Evolutionary conservation across 2,113 vertebrate genomes (phyloP), one percentile per base, ranked within the genome.

Genomic region (Lepisosteus osseus): DNA sequence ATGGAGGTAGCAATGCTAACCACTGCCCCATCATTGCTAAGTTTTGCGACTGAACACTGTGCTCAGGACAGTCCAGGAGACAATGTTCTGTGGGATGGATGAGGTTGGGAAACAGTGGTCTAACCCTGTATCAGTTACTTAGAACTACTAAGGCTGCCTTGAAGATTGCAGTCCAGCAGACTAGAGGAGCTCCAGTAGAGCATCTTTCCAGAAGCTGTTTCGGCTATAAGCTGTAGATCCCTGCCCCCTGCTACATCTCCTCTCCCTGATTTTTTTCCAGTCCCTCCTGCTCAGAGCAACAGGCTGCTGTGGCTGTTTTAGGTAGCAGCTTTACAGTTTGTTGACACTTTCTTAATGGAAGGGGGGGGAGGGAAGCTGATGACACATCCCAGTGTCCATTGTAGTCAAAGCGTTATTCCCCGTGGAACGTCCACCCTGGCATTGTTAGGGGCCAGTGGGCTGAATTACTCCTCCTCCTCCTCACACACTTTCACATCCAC

Each of bases 301-400:
- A 54, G 47, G 44, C 56, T 40, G 67, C 66, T 15, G 7, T 75
- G 71, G 75, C 70, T 75, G 71, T 73, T 70, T 51, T 73, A 73
- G 65, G 43, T 67, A 56, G 45, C 65, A 45, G 70, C 67, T 78
- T 78, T 73, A 70, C 41, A 61, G 66, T 72, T 71, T 74, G 64
- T 70, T 73, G 77, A 67, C 70, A 75, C 65, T 43, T 61, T 74
- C 65, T 29, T 59, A 14, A 59, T 11, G 57, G 56, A 72, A 69
- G 59, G 9, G 61, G 54, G 61, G 62, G 57, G 61, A n/a, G n/a
- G 65, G 47, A 65, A 64, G 54, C 55, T 64, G 75, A 70, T 62
- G 70, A 68, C 73, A 70, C 61, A 61, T 74, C 55, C 62, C 61
- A 71, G 40, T 47, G 43, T 43, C 51, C 29, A 51, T 61, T 71